phyloP scores from a whole-genome alignment of 30 jellyfish, hydroid and myxozoan genomes.

The Turritopsis rubra region DNA sequence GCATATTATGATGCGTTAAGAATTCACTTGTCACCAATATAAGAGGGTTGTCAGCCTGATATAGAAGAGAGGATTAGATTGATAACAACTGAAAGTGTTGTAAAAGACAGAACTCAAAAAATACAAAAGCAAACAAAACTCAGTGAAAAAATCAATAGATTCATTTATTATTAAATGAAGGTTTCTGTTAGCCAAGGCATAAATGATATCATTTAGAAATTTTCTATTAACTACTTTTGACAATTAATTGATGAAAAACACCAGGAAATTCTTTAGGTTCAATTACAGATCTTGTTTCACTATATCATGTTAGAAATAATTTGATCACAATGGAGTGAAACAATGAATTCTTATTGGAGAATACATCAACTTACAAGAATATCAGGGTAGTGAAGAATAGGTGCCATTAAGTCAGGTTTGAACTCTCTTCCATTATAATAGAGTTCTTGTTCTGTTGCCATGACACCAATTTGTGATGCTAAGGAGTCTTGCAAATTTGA shows the following conservation, averaged over 20 bases:
- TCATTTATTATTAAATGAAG: no score
- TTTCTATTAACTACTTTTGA: no score
- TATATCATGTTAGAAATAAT: no score
- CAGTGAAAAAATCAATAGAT: no score
- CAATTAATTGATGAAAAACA: no score
- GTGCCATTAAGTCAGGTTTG: slow-evolving; percentile 8
- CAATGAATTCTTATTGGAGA: neutral
- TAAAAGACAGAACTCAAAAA: neutral
- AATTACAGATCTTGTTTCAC: no score
- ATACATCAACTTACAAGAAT: neutral
- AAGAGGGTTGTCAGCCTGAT: neutral
- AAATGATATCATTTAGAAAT: no score
- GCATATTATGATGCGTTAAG: neutral
- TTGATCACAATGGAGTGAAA: neutral
- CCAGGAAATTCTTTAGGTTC: no score
- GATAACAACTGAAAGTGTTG: no score
- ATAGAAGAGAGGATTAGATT: neutral
- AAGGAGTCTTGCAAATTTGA: slow-evolving; percentile 9
- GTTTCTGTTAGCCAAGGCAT: no score
- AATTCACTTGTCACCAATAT: neutral
- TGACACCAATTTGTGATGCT: slow-evolving; percentile 13
- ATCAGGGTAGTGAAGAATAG: slow-evolving; percentile 14
- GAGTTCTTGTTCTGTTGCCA: slow-evolving; percentile 13
- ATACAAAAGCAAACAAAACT: neutral
- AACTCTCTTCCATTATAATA: neutral